Conservation (phyloP, 2,797 vertebrate genomes). For the Sandelia bainsii region DNA sequence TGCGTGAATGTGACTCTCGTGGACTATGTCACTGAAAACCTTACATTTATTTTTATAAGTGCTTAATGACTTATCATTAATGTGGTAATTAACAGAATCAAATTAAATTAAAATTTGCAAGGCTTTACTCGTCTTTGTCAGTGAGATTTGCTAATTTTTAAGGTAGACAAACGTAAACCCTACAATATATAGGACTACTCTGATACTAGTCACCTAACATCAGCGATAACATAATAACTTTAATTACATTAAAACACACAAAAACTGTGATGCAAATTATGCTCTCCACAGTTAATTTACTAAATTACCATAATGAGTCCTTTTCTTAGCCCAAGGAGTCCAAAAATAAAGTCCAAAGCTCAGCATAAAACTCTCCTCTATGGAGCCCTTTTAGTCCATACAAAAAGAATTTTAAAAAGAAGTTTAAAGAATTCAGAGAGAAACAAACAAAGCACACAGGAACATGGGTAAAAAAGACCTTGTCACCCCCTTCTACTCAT, state of each 20-base stretch:
- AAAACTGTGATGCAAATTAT: slow-evolving; percentile 18
- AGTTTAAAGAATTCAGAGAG: background rate
- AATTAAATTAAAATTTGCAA: background rate
- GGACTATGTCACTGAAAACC: background rate
- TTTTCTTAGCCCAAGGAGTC: slow-evolving; percentile 34
- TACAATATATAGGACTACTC: background rate
- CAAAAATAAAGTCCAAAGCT: slow-evolving; percentile 31
- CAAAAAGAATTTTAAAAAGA: too few species aligned
- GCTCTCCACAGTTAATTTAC: slow-evolving; percentile 29
- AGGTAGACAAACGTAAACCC: background rate
- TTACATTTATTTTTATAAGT: background rate
- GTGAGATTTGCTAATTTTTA: background rate
- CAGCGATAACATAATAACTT: slow-evolving; percentile 9
- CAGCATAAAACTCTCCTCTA: slow-evolving; percentile 36
- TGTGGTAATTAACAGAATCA: background rate
- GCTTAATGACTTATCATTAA: background rate
- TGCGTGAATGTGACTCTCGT: slow-evolving; percentile 7
- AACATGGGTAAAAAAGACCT: slow-evolving; percentile 11
- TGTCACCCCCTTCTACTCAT: background rate
- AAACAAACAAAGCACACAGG: background rate
- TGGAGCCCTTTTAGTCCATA: slow-evolving; percentile 4
- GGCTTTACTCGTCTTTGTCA: background rate
- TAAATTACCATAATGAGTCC: slow-evolving; percentile 31
- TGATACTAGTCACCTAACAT: background rate
- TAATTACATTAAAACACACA: slow-evolving; percentile 18